phyloP scores from a whole-genome alignment of 2,113 vertebrate species.

The Oplegnathus fasciatus region DNA sequence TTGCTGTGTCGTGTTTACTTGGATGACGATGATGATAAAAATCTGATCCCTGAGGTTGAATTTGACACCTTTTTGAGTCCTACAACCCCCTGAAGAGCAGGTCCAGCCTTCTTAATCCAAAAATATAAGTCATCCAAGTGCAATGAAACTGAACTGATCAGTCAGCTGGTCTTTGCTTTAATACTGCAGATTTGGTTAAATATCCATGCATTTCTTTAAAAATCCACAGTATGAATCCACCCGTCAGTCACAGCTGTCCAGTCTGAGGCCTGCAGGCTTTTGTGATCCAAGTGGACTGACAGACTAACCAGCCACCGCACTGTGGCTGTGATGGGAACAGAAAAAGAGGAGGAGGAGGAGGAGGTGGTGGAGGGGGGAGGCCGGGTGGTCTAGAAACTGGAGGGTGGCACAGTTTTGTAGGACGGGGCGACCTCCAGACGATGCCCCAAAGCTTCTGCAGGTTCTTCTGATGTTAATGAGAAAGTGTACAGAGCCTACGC shows the following conservation, averaged over 20 bases:
- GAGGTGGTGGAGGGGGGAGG: background rate
- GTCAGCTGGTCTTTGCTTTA: conserved; percentile 4
- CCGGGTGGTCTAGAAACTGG: conserved; percentile 8
- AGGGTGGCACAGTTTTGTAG: conserved; percentile 47
- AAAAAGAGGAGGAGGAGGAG: background rate
- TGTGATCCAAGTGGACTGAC: background rate
- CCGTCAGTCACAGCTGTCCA: conserved; percentile 8
- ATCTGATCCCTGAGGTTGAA: conserved; percentile 62
- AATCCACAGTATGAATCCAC: conserved; percentile 24
- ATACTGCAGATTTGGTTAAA: conserved; percentile 2
- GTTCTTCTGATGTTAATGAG: conserved; percentile 43
- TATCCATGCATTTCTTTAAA: background rate
- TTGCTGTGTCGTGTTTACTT: conserved; percentile 29
- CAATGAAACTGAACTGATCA: background rate
- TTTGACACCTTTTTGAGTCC: background rate
- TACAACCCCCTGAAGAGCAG: background rate
- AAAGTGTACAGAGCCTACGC: conserved; percentile 21
- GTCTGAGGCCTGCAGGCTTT: conserved; percentile 38
- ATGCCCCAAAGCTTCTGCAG: conserved; percentile 39
- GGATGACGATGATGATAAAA: conserved; percentile 19
- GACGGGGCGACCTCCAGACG: conserved; percentile 59
- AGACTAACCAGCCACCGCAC: background rate
- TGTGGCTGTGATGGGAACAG: background rate
- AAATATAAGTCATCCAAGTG: background rate
- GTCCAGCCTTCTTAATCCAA: background rate